Percentiles rank a stretch among this genome's conserved stretches.
These are phyloP conservation scores for Cyprinodon tularosa DNA, from an alignment of 2,113 vertebrate species.

Conservation along the genomic window DNA sequence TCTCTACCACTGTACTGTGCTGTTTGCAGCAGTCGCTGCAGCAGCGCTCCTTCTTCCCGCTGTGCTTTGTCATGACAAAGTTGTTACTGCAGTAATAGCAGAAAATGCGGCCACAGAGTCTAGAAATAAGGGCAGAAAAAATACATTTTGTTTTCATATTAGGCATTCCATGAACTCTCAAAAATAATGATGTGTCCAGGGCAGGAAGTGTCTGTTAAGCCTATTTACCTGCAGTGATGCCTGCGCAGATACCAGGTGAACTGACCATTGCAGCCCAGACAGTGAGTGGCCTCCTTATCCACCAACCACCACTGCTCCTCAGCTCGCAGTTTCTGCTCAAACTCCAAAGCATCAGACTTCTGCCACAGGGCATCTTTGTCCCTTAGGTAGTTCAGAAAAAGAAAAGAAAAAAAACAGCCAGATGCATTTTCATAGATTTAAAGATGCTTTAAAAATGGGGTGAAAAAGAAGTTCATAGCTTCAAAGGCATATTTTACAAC, in stretches of 20 bases:
- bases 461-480: too few relatives aligned
- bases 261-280: constrained; percentile 87
- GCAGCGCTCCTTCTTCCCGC: constrained; percentile 91
- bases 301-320: constrained; percentile 88
- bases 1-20: constrained; percentile 79
- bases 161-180: background rate
- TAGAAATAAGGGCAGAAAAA: constrained; percentile 49
- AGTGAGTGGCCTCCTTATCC: constrained; percentile 86
- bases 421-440: background rate
- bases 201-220: background rate
- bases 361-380: constrained; percentile 98
- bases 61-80: constrained; percentile 83
- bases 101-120: constrained; percentile 91
- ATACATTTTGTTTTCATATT: background rate
- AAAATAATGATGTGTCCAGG: background rate
- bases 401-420: too few relatives aligned
- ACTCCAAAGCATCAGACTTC: constrained; percentile 95
- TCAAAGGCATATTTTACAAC: background rate
- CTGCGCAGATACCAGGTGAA: constrained; percentile 94
- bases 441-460: background rate
- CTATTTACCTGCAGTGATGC: constrained; percentile 92
- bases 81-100: constrained; percentile 98
- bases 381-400: constrained; percentile 69
- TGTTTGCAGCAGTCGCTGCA: constrained; percentile 89
- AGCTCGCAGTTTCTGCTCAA: constrained; percentile 92